Evolutionary conservation across 2,888 invertebrate species (phyloP).

Genomic region (Trachelus stipa): DNA sequence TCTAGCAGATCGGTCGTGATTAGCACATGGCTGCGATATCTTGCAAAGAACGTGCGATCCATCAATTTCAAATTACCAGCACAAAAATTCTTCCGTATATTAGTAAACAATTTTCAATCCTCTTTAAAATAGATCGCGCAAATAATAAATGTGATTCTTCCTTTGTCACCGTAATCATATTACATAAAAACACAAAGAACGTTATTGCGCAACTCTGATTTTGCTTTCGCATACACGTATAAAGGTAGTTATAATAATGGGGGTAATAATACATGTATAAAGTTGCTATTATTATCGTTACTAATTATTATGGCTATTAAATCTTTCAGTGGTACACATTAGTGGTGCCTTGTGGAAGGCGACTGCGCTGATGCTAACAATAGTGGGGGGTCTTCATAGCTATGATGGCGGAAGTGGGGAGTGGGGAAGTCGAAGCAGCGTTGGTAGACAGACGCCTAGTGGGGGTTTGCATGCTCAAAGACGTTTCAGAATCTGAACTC

Average conservation of each 20-base stretch:
- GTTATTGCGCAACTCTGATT: background rate
- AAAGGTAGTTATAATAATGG: background rate
- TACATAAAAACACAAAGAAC: background rate
- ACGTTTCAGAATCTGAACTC: background rate
- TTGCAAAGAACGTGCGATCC: background rate
- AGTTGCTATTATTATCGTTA: background rate
- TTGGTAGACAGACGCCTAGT: background rate
- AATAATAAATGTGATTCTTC: background rate
- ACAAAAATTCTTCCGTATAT: background rate
- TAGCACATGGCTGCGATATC: background rate
- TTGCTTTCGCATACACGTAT: background rate
- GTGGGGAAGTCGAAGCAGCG: background rate
- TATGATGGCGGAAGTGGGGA: background rate
- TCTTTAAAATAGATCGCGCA: background rate
- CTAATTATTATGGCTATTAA: background rate
- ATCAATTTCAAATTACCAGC: background rate
- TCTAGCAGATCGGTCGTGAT: background rate
- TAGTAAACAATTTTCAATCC: background rate
- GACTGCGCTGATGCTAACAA: background rate
- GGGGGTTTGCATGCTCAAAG: background rate
- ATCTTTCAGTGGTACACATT: background rate
- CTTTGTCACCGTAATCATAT: background rate
- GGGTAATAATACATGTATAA: background rate
- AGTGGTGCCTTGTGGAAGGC: slow-evolving; percentile 2
- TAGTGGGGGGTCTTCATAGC: background rate